These are phyloP conservation scores for Drosophila mayri DNA, from an alignment of 1,140 invertebrate genomes.

Conservation along the genomic window DNA sequence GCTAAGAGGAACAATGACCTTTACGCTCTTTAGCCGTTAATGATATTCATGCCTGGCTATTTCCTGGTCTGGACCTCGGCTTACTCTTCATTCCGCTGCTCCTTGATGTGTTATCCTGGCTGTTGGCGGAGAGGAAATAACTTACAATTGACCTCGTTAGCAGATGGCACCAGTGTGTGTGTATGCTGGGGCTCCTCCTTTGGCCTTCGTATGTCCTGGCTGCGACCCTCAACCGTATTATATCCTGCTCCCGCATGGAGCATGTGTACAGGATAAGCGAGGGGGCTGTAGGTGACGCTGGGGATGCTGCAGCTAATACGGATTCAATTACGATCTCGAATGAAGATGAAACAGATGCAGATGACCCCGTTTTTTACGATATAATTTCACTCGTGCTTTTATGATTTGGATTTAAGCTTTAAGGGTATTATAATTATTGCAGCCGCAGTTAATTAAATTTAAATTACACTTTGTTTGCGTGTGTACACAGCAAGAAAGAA, in stretches of 20 bases:
- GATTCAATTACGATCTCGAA: conserved; percentile 66
- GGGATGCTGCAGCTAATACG: conserved; percentile 52
- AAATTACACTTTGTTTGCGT: conserved; percentile 45
- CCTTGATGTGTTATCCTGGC: conserved; percentile 35
- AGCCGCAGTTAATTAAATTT: conserved; percentile 63
- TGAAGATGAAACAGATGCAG: conserved; percentile 15
- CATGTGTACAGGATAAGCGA: conserved; percentile 32
- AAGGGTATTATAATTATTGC: conserved; percentile 37
- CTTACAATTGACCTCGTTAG: conserved; percentile 83
- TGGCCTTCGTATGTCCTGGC: conserved; percentile 66
- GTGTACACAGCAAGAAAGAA: background rate
- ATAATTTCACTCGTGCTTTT: conserved; percentile 17
- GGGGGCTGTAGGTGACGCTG: background rate
- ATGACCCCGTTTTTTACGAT: conserved; percentile 37
- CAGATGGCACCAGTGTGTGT: conserved; percentile 58
- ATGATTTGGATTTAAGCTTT: conserved; percentile 19
- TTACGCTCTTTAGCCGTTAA: conserved; percentile 69
- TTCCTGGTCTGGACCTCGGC: conserved; percentile 60
- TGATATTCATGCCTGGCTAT: conserved; percentile 74
- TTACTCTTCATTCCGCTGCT: conserved; percentile 28
- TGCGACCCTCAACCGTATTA: conserved; percentile 74
- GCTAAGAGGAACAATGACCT: conserved; percentile 48
- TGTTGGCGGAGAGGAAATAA: conserved; percentile 67
- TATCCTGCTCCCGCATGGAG: conserved; percentile 43
- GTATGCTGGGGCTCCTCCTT: conserved; percentile 29